A percentile compares a stretch with the other conserved stretches of the same genome.
phyloP scores from a whole-genome alignment of 2,888 invertebrate species.

The Drosophila neotestacea region DNA sequence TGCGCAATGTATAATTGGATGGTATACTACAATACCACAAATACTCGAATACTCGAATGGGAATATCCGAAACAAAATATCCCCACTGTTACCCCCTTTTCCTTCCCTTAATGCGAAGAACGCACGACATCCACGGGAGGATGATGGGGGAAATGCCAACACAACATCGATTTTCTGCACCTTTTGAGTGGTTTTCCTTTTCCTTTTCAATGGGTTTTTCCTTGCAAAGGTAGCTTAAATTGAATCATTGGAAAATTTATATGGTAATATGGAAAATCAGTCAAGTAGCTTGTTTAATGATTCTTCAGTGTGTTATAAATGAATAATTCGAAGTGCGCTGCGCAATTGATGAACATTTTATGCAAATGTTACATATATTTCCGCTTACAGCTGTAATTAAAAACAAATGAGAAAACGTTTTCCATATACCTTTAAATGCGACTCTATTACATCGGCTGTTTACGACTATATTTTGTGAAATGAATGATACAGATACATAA shows the following conservation, averaged over 20 bases:
- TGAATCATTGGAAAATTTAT: conserved; percentile 65
- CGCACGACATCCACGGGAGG: conserved; percentile 33
- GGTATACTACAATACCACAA: conserved; percentile 21
- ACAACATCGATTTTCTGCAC: conserved; percentile 64
- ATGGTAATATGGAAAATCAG: conserved; percentile 34
- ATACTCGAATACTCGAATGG: conserved; percentile 27
- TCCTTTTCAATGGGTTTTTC: conserved; percentile 43
- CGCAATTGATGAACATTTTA: conserved; percentile 27
- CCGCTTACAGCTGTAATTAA: conserved; percentile 52
- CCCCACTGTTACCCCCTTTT: conserved; percentile 12
- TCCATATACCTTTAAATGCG: conserved; percentile 13
- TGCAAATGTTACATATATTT: conserved; percentile 18
- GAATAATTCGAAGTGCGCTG: conserved; percentile 31
- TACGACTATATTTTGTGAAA: not conserved
- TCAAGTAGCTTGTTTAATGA: conserved; percentile 43
- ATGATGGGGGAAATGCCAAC: conserved; percentile 39
- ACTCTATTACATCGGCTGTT: not conserved
- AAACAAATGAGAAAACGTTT: conserved; percentile 45
- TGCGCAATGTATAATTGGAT: conserved; percentile 57
- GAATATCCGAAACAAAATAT: conserved; percentile 25
- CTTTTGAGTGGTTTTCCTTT: conserved; percentile 45
- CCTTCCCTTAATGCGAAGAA: conserved; percentile 44
- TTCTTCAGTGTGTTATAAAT: conserved; percentile 38
- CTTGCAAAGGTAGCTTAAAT: conserved; percentile 53
- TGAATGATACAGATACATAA: not conserved